Base-by-base conservation (phyloP, 2,888 invertebrate genomes). In the Temnothorax rugatulus region DNA sequence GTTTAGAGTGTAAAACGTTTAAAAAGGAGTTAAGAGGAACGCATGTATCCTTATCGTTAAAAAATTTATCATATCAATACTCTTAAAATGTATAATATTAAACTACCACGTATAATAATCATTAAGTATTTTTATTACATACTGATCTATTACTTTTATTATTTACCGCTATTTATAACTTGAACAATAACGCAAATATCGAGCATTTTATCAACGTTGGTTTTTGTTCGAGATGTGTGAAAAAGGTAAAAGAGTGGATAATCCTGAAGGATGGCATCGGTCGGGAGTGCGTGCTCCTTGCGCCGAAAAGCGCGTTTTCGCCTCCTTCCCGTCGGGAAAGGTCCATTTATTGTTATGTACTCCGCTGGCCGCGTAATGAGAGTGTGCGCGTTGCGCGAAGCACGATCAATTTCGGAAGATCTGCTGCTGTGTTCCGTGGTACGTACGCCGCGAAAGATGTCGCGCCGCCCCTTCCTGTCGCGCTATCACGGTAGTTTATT, bases 381-480 rank as follows among this genome's bases (percentile, higher is more conserved):
- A 90, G 91, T 88, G 64, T 89, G 90, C 90, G 89, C 87, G 89
- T 87, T 87, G 90, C 90, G 90, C 91, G 89, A 86, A 79, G 88
- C 84, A 83, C 89, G 90, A 90, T 90, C 91, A 90, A 90, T 90
- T 90, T 90, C 90, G 90, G 88, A 88, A 89, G 91, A 90, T 88
- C 88, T 81, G 87, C 87, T 1, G 87, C 86, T 7, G 38, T 75
- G 74, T 50, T 75, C 69, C 54, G 34, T 25, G 13, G 47, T 75
- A 75, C 54, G 41, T 57, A 86, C 85, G 79, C 76, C 87, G 88
- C 87, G 87, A 87, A 90, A 89, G 91, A 90, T 90, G 90, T 90
- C 90, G 91, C 90, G 41, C 85, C 84, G 68, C 87, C 86, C 50
- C 11, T 50, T 13, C 50, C 21, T 29, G 18, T 18, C 25, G 41